phyloP scores from a whole-genome alignment of 2,888 invertebrate species.

The Pammene aurita region DNA sequence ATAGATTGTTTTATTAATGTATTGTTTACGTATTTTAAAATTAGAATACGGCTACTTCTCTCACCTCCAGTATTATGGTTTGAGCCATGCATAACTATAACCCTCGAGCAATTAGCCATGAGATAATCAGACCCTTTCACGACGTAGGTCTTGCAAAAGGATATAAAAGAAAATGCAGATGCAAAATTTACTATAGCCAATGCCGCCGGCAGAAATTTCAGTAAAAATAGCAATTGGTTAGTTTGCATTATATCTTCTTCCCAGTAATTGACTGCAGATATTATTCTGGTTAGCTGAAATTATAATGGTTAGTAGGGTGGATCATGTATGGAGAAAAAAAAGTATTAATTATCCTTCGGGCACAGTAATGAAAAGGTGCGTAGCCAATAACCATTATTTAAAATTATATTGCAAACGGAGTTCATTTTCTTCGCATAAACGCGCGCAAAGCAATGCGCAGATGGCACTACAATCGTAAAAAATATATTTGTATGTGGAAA shows the following conservation, averaged over 20 bases:
- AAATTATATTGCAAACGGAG: too few relatives aligned
- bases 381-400: too few relatives aligned
- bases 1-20: too few relatives aligned
- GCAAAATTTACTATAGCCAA: constrained; percentile 69
- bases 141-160: constrained; percentile 59
- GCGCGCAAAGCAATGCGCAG: too few relatives aligned
- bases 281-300: constrained; percentile 69
- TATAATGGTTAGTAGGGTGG: not conserved
- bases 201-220: constrained; percentile 72
- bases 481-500: too few relatives aligned
- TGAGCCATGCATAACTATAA: constrained; percentile 51
- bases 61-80: constrained; percentile 57
- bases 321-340: too few relatives aligned
- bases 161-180: constrained; percentile 65
- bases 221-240: constrained; percentile 64
- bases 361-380: too few relatives aligned
- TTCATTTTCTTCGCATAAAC: too few relatives aligned
- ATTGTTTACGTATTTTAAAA: too few relatives aligned
- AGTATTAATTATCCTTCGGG: too few relatives aligned
- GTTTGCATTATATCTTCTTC: constrained; percentile 72
- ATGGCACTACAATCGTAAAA: too few relatives aligned
- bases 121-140: constrained; percentile 46
- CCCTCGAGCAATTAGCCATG: constrained; percentile 63
- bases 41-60: constrained; percentile 34
- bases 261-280: constrained; percentile 70